Base-by-base conservation (phyloP, 53 echinoderm and acorn worm species). In the Henricia sp. region DNA sequence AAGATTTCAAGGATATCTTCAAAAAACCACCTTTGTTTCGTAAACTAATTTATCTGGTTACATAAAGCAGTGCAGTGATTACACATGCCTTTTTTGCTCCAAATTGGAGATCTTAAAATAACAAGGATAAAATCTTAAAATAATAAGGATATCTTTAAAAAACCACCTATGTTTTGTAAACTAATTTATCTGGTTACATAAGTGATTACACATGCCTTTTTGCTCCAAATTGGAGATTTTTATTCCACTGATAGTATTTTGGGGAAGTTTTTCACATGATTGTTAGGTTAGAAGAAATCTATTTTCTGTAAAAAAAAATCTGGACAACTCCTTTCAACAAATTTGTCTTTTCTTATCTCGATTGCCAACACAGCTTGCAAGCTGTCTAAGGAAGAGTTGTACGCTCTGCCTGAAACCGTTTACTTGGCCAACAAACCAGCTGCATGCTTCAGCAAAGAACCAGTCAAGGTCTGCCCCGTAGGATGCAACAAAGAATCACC, bases 371-470 rank as follows among this genome's bases (percentile, higher is more conserved):
- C 74, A 89, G 90, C 58, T 1, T 89, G 90, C 85, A 89, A 84
- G 42, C 77, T 89, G 43, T 70, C 40, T 0, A 89, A 89, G 85
- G 75, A 75, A 34, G 55, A 76, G 3, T 34, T 87, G 40, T 76
- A 76, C 60, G 43, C 87, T 16, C 67, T 87, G 19, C 76, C 75
- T 11, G 55, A 87, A 52, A 52, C 32, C 6, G 85, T 89, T 12
- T 75, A 57, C 75, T 53, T 89, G 37, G 84, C 72, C 74, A 83
- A 89, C 27, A 89, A 68, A 36, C 83, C 71, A 23, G 89, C 83
- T 23, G 72, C 66, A 14, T 89, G 89, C 89, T 77, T 89, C 67
- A 89, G 89, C 84, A 89, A 70, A 25, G 89, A 89, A 44, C 89
- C 89, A 19, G 74, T 89, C 67, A 83, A 83, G 83, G 40, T 53